Conservation (phyloP, 2,888 invertebrate species). For the Orthosia gracilis region DNA sequence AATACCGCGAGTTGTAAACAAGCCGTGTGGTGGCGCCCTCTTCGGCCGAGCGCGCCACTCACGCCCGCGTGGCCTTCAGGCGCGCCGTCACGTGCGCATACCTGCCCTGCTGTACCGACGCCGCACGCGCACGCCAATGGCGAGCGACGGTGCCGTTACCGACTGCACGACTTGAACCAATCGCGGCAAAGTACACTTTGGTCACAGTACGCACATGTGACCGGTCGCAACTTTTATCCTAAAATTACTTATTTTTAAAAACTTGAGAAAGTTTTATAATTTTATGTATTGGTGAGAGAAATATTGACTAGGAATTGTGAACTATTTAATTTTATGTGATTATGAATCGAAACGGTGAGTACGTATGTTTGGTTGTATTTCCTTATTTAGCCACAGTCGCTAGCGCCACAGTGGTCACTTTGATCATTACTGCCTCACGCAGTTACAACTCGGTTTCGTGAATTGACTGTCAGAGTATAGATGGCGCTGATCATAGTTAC, state of each 20-base stretch:
- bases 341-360: conserved; percentile 86
- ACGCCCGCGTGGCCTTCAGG: conserved; percentile 64
- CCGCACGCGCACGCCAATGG: conserved; percentile 73
- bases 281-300: conserved; percentile 48
- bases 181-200: conserved; percentile 74
- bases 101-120: conserved; percentile 76
- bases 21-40: conserved; percentile 77
- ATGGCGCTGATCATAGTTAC: conserved; percentile 69
- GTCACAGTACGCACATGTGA: conserved; percentile 87
- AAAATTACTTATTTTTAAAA: conserved; percentile 59
- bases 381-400: conserved; percentile 57
- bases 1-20: conserved; percentile 78
- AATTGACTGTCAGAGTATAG: conserved; percentile 53
- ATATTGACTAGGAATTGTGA: conserved; percentile 41
- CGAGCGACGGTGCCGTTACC: conserved; percentile 67
- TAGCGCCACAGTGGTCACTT: conserved; percentile 69
- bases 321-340: conserved; percentile 59
- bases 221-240: conserved; percentile 70
- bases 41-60: conserved; percentile 54
- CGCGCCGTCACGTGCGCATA: conserved; percentile 80
- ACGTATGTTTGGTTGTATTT: conserved; percentile 50
- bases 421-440: conserved; percentile 28
- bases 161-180: conserved; percentile 75
- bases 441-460: neutral
- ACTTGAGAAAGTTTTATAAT: conserved; percentile 56